A percentile compares a stretch with the other conserved stretches of the same genome.
Conservation (phyloP, 2,113 vertebrate genomes). For the Scolopax mira region DNA sequence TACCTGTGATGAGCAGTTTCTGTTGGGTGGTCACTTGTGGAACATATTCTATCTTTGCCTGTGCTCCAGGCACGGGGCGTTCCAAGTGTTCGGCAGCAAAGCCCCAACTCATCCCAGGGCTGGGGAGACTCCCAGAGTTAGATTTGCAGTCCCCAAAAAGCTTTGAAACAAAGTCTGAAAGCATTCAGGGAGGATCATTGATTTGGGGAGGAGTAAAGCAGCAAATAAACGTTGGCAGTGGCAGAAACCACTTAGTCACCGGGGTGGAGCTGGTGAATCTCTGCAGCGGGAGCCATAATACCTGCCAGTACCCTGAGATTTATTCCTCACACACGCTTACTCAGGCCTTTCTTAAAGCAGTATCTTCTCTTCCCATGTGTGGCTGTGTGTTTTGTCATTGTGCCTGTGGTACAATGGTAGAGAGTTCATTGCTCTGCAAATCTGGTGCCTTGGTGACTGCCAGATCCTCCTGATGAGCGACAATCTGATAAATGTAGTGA, state of each 20-base stretch:
- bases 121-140: neutral
- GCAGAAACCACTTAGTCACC: neutral
- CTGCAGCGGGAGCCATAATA: neutral
- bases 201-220: neutral
- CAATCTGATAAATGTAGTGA: neutral
- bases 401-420: rapidly evolving
- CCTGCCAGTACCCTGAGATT: neutral
- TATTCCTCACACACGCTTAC: neutral
- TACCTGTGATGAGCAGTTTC: neutral
- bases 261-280: neutral
- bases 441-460: neutral
- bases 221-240: neutral
- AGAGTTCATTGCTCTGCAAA: neutral
- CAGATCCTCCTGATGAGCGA: neutral
- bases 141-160: neutral
- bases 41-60: neutral
- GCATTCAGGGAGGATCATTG: neutral
- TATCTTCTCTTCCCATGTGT: neutral
- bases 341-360: neutral
- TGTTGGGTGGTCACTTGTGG: neutral
- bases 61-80: too few relatives aligned
- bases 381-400: neutral
- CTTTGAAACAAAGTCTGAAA: neutral
- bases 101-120: neutral
- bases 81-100: neutral